Evolutionary conservation across 2,888 invertebrate genomes (phyloP).

Genomic region (Buathra laborator): DNA sequence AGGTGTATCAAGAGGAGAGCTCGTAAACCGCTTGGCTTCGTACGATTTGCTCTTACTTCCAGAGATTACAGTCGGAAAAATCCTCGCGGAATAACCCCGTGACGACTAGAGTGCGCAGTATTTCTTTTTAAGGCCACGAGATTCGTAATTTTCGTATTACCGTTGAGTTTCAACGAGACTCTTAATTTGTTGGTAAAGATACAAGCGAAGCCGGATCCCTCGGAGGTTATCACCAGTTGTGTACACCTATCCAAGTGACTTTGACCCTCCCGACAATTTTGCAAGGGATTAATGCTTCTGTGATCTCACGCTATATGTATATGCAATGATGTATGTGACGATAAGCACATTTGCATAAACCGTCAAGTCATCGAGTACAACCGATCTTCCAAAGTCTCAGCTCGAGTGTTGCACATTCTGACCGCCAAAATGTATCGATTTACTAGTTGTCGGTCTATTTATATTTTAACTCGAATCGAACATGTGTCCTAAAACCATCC

Average conservation of each 20-base stretch:
- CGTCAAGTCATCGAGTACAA: too few relatives aligned
- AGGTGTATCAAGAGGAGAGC: conserved; percentile 49
- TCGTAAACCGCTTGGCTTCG: conserved; percentile 60
- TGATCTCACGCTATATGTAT: neutral
- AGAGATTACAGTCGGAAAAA: conserved; percentile 48
- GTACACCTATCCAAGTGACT: neutral
- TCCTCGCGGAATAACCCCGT: conserved; percentile 43
- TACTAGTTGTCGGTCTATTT: neutral
- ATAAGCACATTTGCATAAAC: too few relatives aligned
- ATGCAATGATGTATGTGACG: neutral
- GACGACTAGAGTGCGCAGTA: neutral
- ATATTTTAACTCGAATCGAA: neutral
- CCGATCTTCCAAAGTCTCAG: neutral
- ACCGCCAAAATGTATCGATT: neutral
- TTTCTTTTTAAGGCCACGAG: neutral
- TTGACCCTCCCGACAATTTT: neutral
- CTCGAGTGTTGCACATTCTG: neutral
- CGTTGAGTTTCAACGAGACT: neutral
- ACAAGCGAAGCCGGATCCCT: neutral
- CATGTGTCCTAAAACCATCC: neutral
- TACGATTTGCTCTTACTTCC: conserved; percentile 14
- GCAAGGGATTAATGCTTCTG: neutral
- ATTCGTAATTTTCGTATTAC: neutral
- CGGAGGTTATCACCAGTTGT: neutral
- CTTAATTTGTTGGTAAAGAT: neutral